Percentiles rank a stretch among this genome's conserved stretches.
These are phyloP conservation scores for Microctonus brassicae DNA, from an alignment of 2,888 invertebrate genomes.

Conservation along the genomic window DNA sequence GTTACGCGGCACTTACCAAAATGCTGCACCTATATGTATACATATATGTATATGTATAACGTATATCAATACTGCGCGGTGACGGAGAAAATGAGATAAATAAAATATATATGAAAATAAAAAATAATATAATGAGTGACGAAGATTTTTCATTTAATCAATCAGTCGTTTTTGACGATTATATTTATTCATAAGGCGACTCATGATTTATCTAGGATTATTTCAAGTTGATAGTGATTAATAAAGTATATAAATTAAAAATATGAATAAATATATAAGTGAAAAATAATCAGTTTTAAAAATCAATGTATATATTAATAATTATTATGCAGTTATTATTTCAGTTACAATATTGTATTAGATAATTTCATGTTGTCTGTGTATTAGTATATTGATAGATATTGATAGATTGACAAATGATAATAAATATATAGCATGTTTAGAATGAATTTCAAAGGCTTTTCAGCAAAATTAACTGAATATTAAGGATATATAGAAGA, in stretches of 20 bases:
- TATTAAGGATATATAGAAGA: neutral
- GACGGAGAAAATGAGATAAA: neutral
- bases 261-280: no score
- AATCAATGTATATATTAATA: no score
- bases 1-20: slow-evolving; percentile 65
- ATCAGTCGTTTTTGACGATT: neutral
- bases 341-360: neutral
- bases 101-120: neutral
- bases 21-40: slow-evolving; percentile 35
- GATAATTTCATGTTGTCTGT: neutral
- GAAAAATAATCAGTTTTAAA: no score
- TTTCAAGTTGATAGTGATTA: neutral
- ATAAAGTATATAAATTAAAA: no score
- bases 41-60: neutral
- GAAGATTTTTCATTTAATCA: slow-evolving; percentile 3
- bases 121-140: slow-evolving; percentile 17
- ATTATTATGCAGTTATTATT: no score
- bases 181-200: neutral
- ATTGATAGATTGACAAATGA: neutral
- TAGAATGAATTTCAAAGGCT: neutral
- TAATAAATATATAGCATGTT: neutral
- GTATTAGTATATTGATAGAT: neutral
- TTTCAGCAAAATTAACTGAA: neutral
- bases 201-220: neutral
- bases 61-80: slow-evolving; percentile 3